These are phyloP conservation scores for Nasonia longicornis DNA, from an alignment of 1,140 invertebrate genomes.

Conservation along the genomic window DNA sequence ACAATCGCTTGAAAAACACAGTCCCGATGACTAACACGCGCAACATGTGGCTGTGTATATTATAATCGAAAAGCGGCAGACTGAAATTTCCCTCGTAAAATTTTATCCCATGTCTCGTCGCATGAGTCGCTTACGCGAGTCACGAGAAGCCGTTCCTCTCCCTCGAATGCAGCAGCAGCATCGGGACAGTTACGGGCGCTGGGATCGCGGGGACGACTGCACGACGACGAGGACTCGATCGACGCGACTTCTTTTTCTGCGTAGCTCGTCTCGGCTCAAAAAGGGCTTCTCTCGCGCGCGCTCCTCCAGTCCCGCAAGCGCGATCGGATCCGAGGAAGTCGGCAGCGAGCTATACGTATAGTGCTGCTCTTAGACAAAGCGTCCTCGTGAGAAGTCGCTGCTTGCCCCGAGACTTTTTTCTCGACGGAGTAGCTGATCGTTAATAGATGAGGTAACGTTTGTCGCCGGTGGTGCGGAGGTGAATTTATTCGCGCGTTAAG, in stretches of 20 bases:
- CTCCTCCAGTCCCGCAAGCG: slow-evolving; percentile 5
- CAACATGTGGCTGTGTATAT: too few relatives aligned
- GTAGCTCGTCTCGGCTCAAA: not conserved
- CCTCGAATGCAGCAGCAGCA: not conserved
- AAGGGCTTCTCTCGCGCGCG: slow-evolving; percentile 16
- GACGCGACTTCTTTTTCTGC: slow-evolving; percentile 37
- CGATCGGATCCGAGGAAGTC: slow-evolving; percentile 13
- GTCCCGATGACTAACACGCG: too few relatives aligned
- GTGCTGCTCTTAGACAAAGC: slow-evolving; percentile 2
- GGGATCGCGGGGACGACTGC: not conserved
- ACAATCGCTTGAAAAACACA: too few relatives aligned
- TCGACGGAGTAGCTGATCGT: not conserved
- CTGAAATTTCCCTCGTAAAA: not conserved
- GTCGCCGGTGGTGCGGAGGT: too few relatives aligned
- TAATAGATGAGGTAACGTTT: not conserved
- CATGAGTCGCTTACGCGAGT: not conserved
- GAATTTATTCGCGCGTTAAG: too few relatives aligned
- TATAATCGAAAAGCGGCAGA: too few relatives aligned
- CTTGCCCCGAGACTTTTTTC: not conserved
- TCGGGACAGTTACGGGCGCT: not conserved
- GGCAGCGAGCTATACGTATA: not conserved
- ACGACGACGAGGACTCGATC: not conserved
- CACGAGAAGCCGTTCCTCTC: not conserved
- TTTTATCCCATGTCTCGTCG: not conserved
- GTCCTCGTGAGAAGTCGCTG: not conserved